Evolutionary conservation across 2,888 invertebrate genomes (phyloP).

Genomic region (Drosophila maculinotata): DNA sequence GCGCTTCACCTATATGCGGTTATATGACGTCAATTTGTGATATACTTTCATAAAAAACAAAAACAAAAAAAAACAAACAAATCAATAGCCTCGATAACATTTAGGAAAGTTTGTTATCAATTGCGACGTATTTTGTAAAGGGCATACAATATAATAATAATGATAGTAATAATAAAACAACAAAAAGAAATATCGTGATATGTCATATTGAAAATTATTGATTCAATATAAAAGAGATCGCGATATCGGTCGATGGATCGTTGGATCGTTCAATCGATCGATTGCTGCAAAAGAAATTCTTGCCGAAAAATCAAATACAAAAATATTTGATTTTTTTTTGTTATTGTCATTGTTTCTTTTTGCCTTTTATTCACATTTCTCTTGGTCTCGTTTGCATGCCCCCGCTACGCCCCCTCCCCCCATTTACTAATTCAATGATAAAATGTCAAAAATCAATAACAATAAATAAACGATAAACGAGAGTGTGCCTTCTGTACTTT

Average conservation of each 20-base stretch:
- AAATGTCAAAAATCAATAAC: slow-evolving; percentile 82
- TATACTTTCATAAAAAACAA: slow-evolving; percentile 19
- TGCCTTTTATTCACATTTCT: slow-evolving; percentile 38
- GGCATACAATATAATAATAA: slow-evolving; percentile 22
- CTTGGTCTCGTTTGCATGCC: slow-evolving; percentile 13
- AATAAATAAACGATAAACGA: slow-evolving; percentile 79
- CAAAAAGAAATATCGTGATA: slow-evolving; percentile 30
- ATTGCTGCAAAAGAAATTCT: slow-evolving; percentile 63
- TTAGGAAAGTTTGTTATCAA: slow-evolving; percentile 55
- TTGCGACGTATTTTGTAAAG: slow-evolving; percentile 55
- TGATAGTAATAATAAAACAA: slow-evolving; percentile 26
- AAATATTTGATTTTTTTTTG: slow-evolving; percentile 15
- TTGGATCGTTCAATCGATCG: too few relatives aligned
- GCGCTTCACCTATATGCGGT: slow-evolving; percentile 63
- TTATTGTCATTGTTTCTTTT: slow-evolving; percentile 15
- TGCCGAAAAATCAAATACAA: slow-evolving; percentile 37
- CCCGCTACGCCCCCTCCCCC: slow-evolving; percentile 8
- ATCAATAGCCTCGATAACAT: slow-evolving; percentile 59
- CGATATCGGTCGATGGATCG: slow-evolving; percentile 30
- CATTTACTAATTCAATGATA: slow-evolving; percentile 78
- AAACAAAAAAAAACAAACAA: slow-evolving; percentile 8
- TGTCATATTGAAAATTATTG: slow-evolving; percentile 48
- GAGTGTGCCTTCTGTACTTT: slow-evolving; percentile 68
- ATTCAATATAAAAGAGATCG: slow-evolving; percentile 60
- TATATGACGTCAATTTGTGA: slow-evolving; percentile 62